These are phyloP conservation scores for Phylloscopus whistleri DNA, from an alignment of 2,113 vertebrate genomes.

Conservation along the genomic window DNA sequence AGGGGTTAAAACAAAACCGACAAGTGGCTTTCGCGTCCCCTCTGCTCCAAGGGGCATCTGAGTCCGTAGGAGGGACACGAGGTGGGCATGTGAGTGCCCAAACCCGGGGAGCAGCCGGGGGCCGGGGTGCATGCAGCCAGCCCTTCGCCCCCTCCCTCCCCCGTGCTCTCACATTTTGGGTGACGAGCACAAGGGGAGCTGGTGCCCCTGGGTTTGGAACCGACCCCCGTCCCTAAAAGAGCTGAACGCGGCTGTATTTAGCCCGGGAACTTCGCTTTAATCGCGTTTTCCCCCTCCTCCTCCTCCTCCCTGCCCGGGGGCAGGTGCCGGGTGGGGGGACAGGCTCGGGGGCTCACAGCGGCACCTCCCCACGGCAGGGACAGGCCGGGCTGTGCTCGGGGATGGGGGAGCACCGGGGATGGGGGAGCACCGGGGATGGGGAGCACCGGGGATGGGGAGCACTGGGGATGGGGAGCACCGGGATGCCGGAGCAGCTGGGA, in stretches of 20 bases:
- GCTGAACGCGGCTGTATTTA: neutral
- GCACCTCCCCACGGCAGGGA: neutral
- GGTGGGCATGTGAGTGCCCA: accelerated
- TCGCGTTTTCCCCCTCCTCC: no score
- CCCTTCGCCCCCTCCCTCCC: neutral
- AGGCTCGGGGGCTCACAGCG: neutral
- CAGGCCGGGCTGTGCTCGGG: neutral
- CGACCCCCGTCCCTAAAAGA: neutral
- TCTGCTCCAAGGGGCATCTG: neutral
- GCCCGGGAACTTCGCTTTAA: neutral
- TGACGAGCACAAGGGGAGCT: neutral
- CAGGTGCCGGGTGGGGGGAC: no score
- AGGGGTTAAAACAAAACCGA: neutral
- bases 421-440: no score
- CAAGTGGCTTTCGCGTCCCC: neutral
- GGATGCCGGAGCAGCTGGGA: no score
- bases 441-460: no score
- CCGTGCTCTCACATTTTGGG: neutral
- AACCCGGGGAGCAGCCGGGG: neutral
- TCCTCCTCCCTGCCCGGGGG: no score
- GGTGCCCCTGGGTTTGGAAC: neutral
- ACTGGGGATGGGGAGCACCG: no score
- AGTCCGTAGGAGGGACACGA: neutral
- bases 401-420: no score
- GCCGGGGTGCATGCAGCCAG: neutral